Conservation (phyloP, 2,888 invertebrate genomes). For the Electrophaes corylata region DNA sequence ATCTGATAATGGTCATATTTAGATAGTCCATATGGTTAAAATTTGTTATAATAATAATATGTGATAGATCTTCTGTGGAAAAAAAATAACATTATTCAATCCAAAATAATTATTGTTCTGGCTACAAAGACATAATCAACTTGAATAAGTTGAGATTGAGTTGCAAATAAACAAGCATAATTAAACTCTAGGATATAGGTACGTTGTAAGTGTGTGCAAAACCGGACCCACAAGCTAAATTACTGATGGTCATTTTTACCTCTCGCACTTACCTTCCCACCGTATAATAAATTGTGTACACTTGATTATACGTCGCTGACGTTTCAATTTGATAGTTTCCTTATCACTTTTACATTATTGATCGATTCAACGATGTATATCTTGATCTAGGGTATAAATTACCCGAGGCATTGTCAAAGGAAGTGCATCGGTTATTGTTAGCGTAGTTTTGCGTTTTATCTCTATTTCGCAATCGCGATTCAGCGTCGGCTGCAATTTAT, state of each 20-base stretch:
- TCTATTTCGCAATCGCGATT: constrained; percentile 60
- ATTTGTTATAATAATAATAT: too few relatives aligned
- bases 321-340: constrained; percentile 74
- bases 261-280: constrained; percentile 40
- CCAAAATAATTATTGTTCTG: background rate
- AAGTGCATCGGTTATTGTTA: constrained; percentile 82
- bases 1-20: too few relatives aligned
- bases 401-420: constrained; percentile 74
- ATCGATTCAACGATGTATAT: constrained; percentile 73
- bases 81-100: too few relatives aligned
- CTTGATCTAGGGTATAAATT: constrained; percentile 75
- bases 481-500: constrained; percentile 68
- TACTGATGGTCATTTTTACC: constrained; percentile 16
- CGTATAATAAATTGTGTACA: constrained; percentile 54
- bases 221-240: constrained; percentile 7
- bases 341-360: constrained; percentile 77
- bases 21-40: too few relatives aligned
- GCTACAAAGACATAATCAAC: background rate
- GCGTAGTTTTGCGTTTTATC: constrained; percentile 72
- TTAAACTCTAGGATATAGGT: background rate
- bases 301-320: constrained; percentile 68
- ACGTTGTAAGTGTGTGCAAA: constrained; percentile 8
- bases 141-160: background rate
- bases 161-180: background rate
- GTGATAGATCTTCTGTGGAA: too few relatives aligned